These are phyloP conservation scores for human (Homo sapiens) DNA, from an alignment of 2,113 vertebrate genomes.

Conservation along the genomic window DNA sequence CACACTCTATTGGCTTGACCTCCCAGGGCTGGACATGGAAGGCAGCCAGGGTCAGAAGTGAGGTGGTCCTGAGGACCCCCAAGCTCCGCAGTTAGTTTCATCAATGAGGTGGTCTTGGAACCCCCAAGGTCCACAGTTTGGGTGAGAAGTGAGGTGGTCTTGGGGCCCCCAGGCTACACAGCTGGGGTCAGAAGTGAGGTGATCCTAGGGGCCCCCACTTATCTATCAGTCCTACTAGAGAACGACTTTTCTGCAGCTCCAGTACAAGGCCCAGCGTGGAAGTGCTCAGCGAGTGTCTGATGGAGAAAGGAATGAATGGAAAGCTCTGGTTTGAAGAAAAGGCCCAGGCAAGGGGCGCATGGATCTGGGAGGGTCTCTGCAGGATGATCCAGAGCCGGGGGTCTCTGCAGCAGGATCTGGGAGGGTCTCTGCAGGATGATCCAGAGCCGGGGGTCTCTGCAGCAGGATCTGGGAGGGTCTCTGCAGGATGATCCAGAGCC, in stretches of 20 bases:
- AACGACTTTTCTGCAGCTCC: background rate
- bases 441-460: too few species aligned
- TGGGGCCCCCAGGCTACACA: background rate
- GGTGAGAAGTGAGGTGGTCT: background rate
- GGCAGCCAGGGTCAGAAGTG: background rate
- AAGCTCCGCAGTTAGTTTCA: background rate
- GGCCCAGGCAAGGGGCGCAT: background rate
- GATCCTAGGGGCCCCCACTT: background rate
- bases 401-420: too few species aligned
- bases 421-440: too few species aligned
- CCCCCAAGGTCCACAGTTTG: background rate
- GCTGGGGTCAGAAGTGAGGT: background rate
- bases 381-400: too few species aligned
- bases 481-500: too few species aligned
- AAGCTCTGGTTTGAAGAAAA: background rate
- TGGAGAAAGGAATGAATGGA: background rate
- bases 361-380: background rate
- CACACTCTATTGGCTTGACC: background rate
- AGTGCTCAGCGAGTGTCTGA: too few species aligned
- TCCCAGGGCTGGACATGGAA: background rate
- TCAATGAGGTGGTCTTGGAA: background rate
- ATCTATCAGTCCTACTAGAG: background rate
- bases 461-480: too few species aligned
- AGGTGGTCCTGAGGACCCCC: background rate
- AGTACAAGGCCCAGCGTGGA: background rate